A percentile compares a stretch with the other conserved stretches of the same genome.
Evolutionary conservation across 2,113 vertebrate genomes (phyloP).

Genomic region (Atherinomorus stipes): DNA sequence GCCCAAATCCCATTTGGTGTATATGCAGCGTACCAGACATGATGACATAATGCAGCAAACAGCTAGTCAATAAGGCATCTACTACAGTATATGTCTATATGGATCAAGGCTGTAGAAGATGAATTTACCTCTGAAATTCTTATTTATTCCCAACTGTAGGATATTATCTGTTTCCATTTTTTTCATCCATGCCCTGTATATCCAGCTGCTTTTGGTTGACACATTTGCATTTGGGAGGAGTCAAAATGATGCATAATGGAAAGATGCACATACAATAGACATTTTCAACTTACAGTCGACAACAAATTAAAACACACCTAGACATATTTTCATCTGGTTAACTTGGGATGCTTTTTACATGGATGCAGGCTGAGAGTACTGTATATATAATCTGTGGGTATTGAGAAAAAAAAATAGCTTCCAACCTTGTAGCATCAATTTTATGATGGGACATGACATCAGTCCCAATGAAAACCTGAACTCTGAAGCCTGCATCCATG

Average conservation of each 20-base stretch:
- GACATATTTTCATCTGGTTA: not conserved
- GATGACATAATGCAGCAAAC: too few relatives aligned
- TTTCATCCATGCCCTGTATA: not conserved
- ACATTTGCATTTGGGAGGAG: not conserved
- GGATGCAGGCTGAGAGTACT: not conserved
- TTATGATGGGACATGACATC: not conserved
- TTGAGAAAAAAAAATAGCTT: not conserved
- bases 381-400: not conserved
- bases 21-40: too few relatives aligned
- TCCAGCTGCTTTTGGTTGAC: not conserved
- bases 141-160: not conserved
- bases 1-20: too few relatives aligned
- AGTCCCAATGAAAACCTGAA: not conserved
- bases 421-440: slow-evolving; percentile 4
- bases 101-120: too few relatives aligned
- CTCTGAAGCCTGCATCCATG: not conserved
- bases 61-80: too few relatives aligned
- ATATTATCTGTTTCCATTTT: too few relatives aligned
- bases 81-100: too few relatives aligned
- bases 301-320: not conserved
- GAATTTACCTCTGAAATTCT: too few relatives aligned
- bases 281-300: not conserved
- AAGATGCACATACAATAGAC: not conserved
- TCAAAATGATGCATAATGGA: not conserved
- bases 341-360: not conserved